A percentile compares a stretch with the other conserved stretches of the same genome.
phyloP scores from a whole-genome alignment of 1,140 invertebrate genomes.

The Euglossa dilemma region DNA sequence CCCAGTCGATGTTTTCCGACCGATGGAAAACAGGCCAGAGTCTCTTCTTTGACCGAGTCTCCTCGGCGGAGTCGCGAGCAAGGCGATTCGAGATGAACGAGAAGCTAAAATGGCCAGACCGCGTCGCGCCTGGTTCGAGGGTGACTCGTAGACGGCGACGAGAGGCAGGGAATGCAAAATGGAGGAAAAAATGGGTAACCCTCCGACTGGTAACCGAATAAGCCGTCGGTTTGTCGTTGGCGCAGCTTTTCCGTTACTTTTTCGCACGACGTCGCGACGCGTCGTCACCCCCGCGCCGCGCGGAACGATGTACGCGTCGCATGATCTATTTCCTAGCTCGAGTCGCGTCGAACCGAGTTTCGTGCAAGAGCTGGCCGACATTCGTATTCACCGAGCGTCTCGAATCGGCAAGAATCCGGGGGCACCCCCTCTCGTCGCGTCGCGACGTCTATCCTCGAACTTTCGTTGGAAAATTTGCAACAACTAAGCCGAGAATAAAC shows the following conservation, averaged over 20 bases:
- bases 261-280: slow-evolving; percentile 50
- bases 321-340: slow-evolving; percentile 69
- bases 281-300: slow-evolving; percentile 39
- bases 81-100: too few species aligned
- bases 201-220: slow-evolving; percentile 70
- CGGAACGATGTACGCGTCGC: slow-evolving; percentile 65
- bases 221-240: slow-evolving; percentile 72
- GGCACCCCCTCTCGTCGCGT: not conserved
- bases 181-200: slow-evolving; percentile 55
- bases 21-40: too few species aligned
- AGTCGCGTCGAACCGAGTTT: slow-evolving; percentile 53
- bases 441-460: not conserved
- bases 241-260: slow-evolving; percentile 71
- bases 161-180: slow-evolving; percentile 55
- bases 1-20: not conserved
- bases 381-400: not conserved
- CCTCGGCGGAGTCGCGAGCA: too few species aligned
- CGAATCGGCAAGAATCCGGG: not conserved
- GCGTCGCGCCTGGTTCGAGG: not conserved
- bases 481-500: not conserved
- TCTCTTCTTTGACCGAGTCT: too few species aligned
- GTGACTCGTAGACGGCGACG: slow-evolving; percentile 24
- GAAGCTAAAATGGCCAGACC: not conserved
- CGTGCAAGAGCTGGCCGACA: slow-evolving; percentile 28
- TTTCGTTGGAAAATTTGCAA: not conserved